Percentiles rank a stretch among this genome's conserved stretches.
Evolutionary conservation across 2,113 vertebrate genomes (phyloP).

Genomic region (Helogale parvula): DNA sequence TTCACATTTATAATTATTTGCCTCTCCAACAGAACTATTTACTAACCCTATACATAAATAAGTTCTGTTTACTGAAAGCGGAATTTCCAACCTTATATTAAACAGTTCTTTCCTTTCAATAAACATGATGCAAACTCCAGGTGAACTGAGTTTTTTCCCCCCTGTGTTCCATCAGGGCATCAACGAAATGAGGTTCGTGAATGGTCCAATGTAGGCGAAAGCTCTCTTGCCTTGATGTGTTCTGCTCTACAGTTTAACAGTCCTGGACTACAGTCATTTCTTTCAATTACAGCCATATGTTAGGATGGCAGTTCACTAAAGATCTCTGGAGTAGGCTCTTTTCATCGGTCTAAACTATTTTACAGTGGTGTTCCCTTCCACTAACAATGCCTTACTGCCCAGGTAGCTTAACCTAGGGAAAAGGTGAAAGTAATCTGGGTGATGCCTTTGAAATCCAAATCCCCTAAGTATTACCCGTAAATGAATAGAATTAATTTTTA

Average conservation of each 20-base stretch:
- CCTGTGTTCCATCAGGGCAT: not conserved
- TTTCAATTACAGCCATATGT: not conserved
- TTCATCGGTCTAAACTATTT: not conserved
- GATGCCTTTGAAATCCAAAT: not conserved
- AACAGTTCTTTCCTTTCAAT: not conserved
- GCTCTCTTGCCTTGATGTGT: not conserved
- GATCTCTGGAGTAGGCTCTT: not conserved
- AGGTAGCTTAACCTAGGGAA: not conserved
- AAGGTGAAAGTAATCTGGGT: not conserved
- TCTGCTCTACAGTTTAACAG: not conserved
- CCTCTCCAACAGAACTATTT: not conserved
- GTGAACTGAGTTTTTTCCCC: not conserved
- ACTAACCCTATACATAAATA: not conserved
- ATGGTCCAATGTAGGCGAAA: not conserved
- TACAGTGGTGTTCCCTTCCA: not conserved
- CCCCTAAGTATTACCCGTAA: not conserved
- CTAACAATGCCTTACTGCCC: not conserved
- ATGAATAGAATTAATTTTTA: not conserved
- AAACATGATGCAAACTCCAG: not conserved
- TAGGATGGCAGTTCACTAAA: not conserved
- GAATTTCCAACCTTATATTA: not conserved
- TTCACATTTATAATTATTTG: not conserved
- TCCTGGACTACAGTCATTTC: not conserved
- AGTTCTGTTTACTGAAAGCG: not conserved
- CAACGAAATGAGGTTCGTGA: not conserved